Evolutionary conservation across 1,140 invertebrate genomes (phyloP).

Genomic region (Bombus vancouverensis): DNA sequence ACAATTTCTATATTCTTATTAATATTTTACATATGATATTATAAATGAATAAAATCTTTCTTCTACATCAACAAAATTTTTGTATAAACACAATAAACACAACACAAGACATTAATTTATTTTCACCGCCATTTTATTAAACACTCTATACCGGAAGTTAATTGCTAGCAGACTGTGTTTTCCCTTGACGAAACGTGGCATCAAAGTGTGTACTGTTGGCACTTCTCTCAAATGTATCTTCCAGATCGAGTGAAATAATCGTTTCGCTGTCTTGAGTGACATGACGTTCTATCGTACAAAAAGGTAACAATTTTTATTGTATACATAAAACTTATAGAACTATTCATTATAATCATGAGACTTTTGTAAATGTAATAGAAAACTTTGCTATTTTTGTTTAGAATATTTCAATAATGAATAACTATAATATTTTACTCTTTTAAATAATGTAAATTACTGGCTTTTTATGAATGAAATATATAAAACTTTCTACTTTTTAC

Average conservation of each 20-base stretch:
- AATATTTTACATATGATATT: not conserved
- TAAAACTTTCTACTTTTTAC: not conserved
- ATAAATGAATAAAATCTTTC: not conserved
- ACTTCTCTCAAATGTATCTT: conserved; percentile 58
- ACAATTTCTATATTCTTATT: not conserved
- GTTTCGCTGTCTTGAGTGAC: conserved; percentile 20
- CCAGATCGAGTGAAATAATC: conserved; percentile 18
- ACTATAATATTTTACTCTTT: not conserved
- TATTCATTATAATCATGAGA: not conserved
- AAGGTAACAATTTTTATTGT: conserved; percentile 34
- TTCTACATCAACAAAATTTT: not conserved
- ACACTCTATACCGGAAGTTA: conserved; percentile 69
- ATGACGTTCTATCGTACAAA: not conserved
- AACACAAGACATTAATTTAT: conserved; percentile 14
- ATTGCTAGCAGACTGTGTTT: conserved; percentile 47
- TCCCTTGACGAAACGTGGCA: conserved; percentile 77
- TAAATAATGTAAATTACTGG: not conserved
- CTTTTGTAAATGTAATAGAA: not conserved
- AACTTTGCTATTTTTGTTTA: not conserved
- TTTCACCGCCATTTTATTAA: conserved; percentile 57
- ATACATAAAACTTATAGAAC: not conserved
- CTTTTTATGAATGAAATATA: conserved; percentile 19
- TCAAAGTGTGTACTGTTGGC: conserved; percentile 71
- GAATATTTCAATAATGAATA: not conserved
- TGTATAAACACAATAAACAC: no score